phyloP scores from a whole-genome alignment of 2,888 invertebrate genomes.

The Muschampia plurimacula region DNA sequence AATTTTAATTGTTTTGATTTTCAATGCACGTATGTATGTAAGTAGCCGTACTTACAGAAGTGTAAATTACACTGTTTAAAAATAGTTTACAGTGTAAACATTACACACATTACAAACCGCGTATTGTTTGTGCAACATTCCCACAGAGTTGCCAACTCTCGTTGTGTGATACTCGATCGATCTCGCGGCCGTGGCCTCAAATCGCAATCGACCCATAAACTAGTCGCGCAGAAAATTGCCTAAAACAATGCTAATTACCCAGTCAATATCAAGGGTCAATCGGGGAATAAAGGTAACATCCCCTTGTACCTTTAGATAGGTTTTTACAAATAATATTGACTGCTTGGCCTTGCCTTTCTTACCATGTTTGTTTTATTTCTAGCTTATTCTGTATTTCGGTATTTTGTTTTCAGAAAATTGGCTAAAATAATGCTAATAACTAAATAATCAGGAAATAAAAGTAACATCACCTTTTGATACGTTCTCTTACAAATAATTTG shows the following conservation, averaged over 20 bases:
- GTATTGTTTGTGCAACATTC: slow-evolving; percentile 43
- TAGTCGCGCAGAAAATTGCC: slow-evolving; percentile 16
- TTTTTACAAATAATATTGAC: too few relatives aligned
- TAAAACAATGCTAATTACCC: slow-evolving; percentile 25
- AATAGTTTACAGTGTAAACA: too few relatives aligned
- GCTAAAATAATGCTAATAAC: too few relatives aligned
- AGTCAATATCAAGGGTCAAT: background rate
- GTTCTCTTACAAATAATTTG: too few relatives aligned
- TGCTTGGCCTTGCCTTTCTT: too few relatives aligned
- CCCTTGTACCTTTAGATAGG: too few relatives aligned
- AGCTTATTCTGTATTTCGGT: too few relatives aligned
- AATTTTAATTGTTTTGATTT: background rate
- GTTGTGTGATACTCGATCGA: slow-evolving; percentile 47
- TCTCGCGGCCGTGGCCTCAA: slow-evolving; percentile 47
- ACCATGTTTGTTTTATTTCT: too few relatives aligned
- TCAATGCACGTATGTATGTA: background rate
- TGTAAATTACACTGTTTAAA: too few relatives aligned
- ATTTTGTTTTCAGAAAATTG: too few relatives aligned
- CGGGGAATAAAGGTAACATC: background rate
- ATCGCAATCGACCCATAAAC: slow-evolving; percentile 35
- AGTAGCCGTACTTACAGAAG: background rate
- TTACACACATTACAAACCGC: slow-evolving; percentile 35
- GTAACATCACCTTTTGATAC: too few relatives aligned
- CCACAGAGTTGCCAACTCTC: slow-evolving; percentile 43
- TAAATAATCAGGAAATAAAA: too few relatives aligned